Conservation (phyloP, 2,797 vertebrate genomes). For the Chromis chromis region DNA sequence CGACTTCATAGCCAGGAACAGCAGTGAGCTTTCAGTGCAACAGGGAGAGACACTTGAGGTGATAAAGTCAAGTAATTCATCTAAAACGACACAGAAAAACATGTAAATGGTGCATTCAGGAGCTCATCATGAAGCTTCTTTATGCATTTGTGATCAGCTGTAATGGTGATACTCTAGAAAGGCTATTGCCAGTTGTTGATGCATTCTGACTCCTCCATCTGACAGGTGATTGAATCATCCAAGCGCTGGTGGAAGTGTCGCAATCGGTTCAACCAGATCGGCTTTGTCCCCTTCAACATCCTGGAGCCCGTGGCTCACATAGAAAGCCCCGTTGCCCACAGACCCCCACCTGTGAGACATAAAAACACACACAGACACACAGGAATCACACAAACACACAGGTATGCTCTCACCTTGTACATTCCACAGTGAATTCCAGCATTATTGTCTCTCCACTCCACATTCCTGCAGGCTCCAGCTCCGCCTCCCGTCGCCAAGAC, state of each 20-base stretch:
- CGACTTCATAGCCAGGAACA: conserved; percentile 91
- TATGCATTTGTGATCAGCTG: neutral
- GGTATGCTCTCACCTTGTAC: conserved; percentile 8
- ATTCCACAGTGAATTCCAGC: conserved; percentile 27
- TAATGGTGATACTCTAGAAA: neutral
- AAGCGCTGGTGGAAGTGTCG: conserved; percentile 95
- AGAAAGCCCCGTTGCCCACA: conserved; percentile 61
- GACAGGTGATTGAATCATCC: conserved; percentile 89
- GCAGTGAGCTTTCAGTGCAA: conserved; percentile 89
- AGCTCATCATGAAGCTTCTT: neutral
- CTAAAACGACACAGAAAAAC: too few species aligned
- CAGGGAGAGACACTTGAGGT: conserved; percentile 89
- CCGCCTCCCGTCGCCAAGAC: conserved; percentile 61
- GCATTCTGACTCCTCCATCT: neutral
- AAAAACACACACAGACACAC: neutral
- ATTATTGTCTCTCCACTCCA: neutral
- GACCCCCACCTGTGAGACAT: conserved; percentile 69
- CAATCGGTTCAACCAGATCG: conserved; percentile 86
- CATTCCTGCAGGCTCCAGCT: conserved; percentile 68
- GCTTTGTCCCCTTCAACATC: conserved; percentile 93
- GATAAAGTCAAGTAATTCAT: neutral
- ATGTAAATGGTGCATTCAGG: conserved; percentile 1
- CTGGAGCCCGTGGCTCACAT: conserved; percentile 82
- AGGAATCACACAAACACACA: neutral
- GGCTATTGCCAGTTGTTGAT: neutral